Evolutionary conservation across 2,888 invertebrate genomes (phyloP).

Genomic region (Polyommatus iphigenia): DNA sequence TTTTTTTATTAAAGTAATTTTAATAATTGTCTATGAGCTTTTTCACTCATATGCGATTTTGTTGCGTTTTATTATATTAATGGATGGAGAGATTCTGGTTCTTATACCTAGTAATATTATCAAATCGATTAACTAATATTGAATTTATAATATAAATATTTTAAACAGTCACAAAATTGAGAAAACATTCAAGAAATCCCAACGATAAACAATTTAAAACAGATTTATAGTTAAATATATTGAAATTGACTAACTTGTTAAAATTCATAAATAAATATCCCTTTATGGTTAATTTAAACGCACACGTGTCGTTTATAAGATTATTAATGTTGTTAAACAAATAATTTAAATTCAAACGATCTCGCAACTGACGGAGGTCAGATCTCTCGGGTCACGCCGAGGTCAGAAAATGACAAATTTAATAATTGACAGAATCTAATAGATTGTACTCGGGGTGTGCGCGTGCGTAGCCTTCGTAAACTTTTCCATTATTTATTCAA

Average conservation of each 20-base stretch:
- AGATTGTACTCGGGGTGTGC: not conserved
- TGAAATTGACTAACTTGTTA: conserved; percentile 2
- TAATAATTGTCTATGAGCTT: no score
- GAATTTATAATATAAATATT: not conserved
- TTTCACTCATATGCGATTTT: no score
- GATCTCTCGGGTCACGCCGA: not conserved
- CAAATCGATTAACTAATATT: not conserved
- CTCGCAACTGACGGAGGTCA: conserved; percentile 1
- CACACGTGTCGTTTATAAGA: conserved; percentile 16
- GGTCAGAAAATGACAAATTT: conserved; percentile 7
- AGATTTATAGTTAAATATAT: not conserved
- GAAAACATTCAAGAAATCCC: not conserved
- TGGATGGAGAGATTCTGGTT: not conserved
- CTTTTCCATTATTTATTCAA: not conserved
- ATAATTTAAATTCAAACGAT: conserved; percentile 19
- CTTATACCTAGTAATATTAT: not conserved
- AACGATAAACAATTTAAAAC: not conserved
- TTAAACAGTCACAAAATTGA: not conserved
- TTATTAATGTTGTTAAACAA: conserved; percentile 10
- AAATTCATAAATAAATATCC: conserved; percentile 16
- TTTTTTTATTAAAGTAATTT: no score
- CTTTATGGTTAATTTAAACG: not conserved
- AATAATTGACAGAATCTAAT: not conserved
- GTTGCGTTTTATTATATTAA: no score
- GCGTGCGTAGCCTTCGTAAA: not conserved